A percentile compares a stretch with the other conserved stretches of the same genome.
Conservation (phyloP, 2,888 invertebrate genomes). For the Drosophila peninsularis region DNA sequence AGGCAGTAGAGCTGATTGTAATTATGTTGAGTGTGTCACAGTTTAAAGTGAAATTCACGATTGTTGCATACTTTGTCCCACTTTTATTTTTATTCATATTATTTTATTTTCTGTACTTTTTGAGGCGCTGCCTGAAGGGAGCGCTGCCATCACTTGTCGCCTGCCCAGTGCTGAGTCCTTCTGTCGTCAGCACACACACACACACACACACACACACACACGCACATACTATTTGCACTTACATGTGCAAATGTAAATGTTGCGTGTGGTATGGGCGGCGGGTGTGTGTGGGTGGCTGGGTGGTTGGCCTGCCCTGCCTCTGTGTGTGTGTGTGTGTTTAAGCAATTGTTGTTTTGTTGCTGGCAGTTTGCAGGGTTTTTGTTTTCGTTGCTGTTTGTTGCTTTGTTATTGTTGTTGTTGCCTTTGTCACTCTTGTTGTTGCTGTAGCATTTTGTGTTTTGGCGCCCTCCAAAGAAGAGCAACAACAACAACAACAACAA, state of each 20-base stretch:
- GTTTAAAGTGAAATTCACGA: conserved; percentile 48
- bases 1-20: conserved; percentile 14
- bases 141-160: conserved; percentile 58
- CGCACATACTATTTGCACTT: conserved; percentile 13
- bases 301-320: background rate
- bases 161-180: conserved; percentile 34
- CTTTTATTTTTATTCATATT: conserved; percentile 6
- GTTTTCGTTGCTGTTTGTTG: conserved; percentile 31
- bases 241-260: conserved; percentile 37
- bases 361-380: conserved; percentile 42
- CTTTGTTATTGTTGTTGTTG: conserved; percentile 21
- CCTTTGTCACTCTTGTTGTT: conserved; percentile 20
- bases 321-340: conserved; percentile 31
- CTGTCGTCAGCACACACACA: conserved; percentile 23
- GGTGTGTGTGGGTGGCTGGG: conserved; percentile 4
- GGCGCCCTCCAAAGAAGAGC: conserved; percentile 54
- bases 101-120: conserved; percentile 13
- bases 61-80: conserved; percentile 14
- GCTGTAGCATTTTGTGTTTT: conserved; percentile 60
- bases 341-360: conserved; percentile 54
- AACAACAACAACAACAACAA: background rate
- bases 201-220: background rate
- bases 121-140: conserved; percentile 45
- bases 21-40: conserved; percentile 41
- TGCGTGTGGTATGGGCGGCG: conserved; percentile 25